phyloP scores from a whole-genome alignment of 2,888 invertebrate genomes.

The Leptarthrus brevirostris region DNA sequence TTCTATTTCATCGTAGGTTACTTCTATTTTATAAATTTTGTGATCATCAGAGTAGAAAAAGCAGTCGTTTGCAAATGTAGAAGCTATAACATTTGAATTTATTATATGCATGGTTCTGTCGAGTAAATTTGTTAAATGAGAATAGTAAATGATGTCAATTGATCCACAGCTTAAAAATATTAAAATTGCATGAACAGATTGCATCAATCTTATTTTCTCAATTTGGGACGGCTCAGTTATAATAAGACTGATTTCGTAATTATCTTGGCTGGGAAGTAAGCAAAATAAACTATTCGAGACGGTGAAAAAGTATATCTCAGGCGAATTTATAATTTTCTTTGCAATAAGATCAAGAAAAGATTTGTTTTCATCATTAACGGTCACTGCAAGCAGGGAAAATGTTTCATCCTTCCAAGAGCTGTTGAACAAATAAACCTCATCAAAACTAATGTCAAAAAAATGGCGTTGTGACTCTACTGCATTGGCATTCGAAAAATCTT shows the following conservation, averaged over 20 bases:
- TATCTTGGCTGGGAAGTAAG: slow-evolving; percentile 55
- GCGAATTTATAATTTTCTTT: slow-evolving; percentile 47
- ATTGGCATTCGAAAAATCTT: slow-evolving; percentile 60
- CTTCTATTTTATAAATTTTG: slow-evolving; percentile 59
- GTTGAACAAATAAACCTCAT: slow-evolving; percentile 62
- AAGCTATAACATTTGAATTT: slow-evolving; percentile 34
- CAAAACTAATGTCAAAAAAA: slow-evolving; percentile 62
- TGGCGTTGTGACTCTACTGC: slow-evolving; percentile 56
- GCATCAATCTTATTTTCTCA: slow-evolving; percentile 35
- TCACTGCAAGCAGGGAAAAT: slow-evolving; percentile 58
- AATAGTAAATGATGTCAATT: slow-evolving; percentile 63
- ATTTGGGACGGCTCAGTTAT: slow-evolving; percentile 45
- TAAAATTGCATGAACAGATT: slow-evolving; percentile 58
- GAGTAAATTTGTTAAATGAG: slow-evolving; percentile 56
- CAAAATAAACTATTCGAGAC: slow-evolving; percentile 61
- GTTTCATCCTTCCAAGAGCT: slow-evolving; percentile 60
- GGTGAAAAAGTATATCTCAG: slow-evolving; percentile 61
- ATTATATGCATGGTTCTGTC: slow-evolving; percentile 51
- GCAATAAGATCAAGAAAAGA: slow-evolving; percentile 58
- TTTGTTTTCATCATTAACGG: slow-evolving; percentile 57
- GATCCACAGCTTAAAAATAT: slow-evolving; percentile 61
- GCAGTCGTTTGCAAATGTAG: slow-evolving; percentile 45
- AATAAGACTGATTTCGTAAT: slow-evolving; percentile 40
- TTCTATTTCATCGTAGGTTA: slow-evolving; percentile 56
- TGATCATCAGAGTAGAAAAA: slow-evolving; percentile 58